Evolutionary conservation across 2,113 vertebrate genomes (phyloP).

Genomic region (Rhinichthys klamathensis): DNA sequence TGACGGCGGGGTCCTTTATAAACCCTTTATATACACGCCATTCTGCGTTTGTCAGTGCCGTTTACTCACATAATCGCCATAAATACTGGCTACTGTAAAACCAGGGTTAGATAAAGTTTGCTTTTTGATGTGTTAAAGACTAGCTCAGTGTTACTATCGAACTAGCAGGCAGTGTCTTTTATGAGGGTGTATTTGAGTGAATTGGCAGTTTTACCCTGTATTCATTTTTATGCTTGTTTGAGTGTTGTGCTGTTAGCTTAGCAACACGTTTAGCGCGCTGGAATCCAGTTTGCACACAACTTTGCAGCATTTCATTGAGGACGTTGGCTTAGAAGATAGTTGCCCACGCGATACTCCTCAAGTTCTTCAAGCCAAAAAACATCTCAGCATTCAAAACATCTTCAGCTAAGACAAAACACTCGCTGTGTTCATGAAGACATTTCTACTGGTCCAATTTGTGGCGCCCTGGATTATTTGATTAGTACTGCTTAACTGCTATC

Average conservation of each 20-base stretch:
- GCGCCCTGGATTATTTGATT: slow-evolving; percentile 53
- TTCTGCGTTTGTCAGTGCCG: slow-evolving; percentile 36
- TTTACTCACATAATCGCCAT: slow-evolving; percentile 27
- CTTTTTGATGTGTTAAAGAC: slow-evolving; percentile 44
- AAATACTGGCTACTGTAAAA: slow-evolving; percentile 31
- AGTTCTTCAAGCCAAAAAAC: background rate
- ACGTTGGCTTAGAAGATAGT: no score
- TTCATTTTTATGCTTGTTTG: background rate
- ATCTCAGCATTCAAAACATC: background rate
- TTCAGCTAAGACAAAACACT: slow-evolving; percentile 9
- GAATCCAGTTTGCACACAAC: no score
- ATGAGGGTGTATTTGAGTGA: background rate
- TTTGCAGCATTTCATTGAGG: no score
- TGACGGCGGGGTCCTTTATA: slow-evolving; percentile 48
- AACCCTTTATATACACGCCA: slow-evolving; percentile 1
- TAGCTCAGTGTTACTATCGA: background rate
- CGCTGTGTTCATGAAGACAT: slow-evolving; percentile 29
- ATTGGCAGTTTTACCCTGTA: background rate
- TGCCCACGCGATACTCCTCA: background rate
- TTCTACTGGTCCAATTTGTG: slow-evolving; percentile 37
- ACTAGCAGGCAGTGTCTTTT: background rate
- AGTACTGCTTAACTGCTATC: slow-evolving; percentile 48
- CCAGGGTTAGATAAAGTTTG: slow-evolving; percentile 31
- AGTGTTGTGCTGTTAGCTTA: background rate
- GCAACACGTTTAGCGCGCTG: background rate